Evolutionary conservation across 2,888 invertebrate species (phyloP), one percentile per base, ranked within the genome.

Genomic region (Leucania comma): DNA sequence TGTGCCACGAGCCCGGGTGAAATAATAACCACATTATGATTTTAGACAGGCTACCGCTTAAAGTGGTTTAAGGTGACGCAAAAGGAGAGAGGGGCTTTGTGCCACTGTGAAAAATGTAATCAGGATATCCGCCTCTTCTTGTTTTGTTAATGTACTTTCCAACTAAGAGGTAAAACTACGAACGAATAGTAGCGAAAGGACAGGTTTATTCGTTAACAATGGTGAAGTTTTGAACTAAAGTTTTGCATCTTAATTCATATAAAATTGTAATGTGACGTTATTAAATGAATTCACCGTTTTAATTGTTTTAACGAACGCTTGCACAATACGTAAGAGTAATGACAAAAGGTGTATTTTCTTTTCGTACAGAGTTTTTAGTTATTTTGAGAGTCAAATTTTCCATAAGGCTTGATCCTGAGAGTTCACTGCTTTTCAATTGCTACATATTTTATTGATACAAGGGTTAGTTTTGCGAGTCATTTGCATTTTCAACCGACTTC

Each of bases 11-110:
- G 89, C 90, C 87, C 86, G 90, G 91, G 90, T 93, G 91, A 94
- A 94, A 94, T 95, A 94, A 94, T 94, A 95, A 94, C 93, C 94
- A 91, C 94, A 93, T 93, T 94, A 94, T 93, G 93, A 92, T 93
- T 93, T 93, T 90, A 93, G 93, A 92, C 93, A 90, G 90, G 90
- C 91, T 89, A 90, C 90, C 91, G 90, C 90, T 91, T 93, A 90
- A 91, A 92, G 91, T 92, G 91, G 90, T 93, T 92, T 91, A 93
- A 94, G 94, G 93, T 93, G 92, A 90, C 92, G 89, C 89, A 88
- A 92, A 92, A 89, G 91, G 89, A 88, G 86, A 89, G 87, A 81
- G 88, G 35, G 69, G 88, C 88, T 90, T 90, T 90, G 90, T 90
- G 84, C 85, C 80, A 78, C 86, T 81, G 85, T 89, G 89, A 91